Evolutionary conservation across 2,113 vertebrate species (phyloP).

Genomic region (Esox niger): DNA sequence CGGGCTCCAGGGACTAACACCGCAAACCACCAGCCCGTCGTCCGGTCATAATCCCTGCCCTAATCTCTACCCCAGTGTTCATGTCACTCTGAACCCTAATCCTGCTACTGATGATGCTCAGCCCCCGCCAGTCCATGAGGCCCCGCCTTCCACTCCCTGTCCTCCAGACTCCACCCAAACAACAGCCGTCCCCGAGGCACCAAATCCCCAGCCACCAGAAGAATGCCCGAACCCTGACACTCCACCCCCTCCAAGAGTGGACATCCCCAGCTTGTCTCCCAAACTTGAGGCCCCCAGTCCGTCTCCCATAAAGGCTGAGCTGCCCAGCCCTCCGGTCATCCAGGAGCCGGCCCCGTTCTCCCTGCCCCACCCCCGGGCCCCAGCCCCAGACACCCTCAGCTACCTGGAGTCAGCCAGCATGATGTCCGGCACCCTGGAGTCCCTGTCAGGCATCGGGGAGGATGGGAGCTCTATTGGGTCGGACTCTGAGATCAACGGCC

Average conservation of each 20-base stretch:
- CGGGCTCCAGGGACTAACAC: conserved; percentile 8
- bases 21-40: conserved; percentile 28
- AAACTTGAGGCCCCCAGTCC: neutral
- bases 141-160: conserved; percentile 7
- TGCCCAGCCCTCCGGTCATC: conserved; percentile 48
- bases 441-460: conserved; percentile 78
- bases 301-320: conserved; percentile 20
- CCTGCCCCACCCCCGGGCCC: conserved; percentile 58
- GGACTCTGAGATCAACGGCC: conserved; percentile 85
- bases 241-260: conserved; percentile 17
- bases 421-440: conserved; percentile 88
- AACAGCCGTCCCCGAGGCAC: conserved; percentile 16
- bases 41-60: conserved; percentile 54
- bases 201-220: conserved; percentile 33
- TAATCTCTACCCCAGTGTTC: conserved; percentile 62
- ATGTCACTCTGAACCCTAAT: conserved; percentile 52
- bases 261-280: conserved; percentile 15
- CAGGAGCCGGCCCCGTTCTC: conserved; percentile 56
- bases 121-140: neutral
- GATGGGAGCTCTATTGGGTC: conserved; percentile 87
- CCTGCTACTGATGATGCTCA: conserved; percentile 26
- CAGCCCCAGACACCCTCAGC: conserved; percentile 80
- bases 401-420: conserved; percentile 88
- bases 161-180: neutral
- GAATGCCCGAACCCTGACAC: conserved; percentile 36